Base-by-base conservation (phyloP, 2,797 vertebrate genomes). In the Spatula clypeata region DNA sequence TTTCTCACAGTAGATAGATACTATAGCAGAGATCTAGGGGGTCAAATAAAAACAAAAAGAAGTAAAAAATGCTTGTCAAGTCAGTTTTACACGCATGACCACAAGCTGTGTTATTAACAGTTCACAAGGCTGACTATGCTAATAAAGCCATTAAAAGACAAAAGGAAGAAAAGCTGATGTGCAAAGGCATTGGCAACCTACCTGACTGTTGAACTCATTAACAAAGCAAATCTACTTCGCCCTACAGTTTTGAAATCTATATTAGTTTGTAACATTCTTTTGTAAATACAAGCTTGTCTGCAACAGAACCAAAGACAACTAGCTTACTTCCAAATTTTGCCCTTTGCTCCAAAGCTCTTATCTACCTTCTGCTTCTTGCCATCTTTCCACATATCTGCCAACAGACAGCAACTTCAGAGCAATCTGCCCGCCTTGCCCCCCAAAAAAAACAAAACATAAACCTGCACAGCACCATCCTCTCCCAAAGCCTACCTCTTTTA, bases 141-240 rank as follows among this genome's bases (percentile, higher is more conserved):
- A 88, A 90, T 57, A 57, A 75, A 88, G 32, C 58, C 73, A 89
- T 79, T 74, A 42, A 90, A 86, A 64, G 38, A 65, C 44, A 91
- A 85, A 29, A 79, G 16, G 38, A 85, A 91, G 66, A 55, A 73
- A 90, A 47, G 31, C 23, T 67, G 34, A 82, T 32, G 24, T 42
- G 86, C 55, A 94, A 89, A 79, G 6, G 9, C 38, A 15, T 19
- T 53, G 7, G 47, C 53, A 88, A 79, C 9, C 42, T 26, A 67
- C 18, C 16, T 9, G 10, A 79, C 36, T 65, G 10, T 54, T 86
- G 72, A 85, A 62, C 21, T 71, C 57, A 83, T 67, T 71, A 70
- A 77, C 86, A 57, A 60, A 47, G 20, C 17, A 88, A 72, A 87
- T 71, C 61, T 65, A 36, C 40, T 26, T 65, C 44, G 13, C 34